Conservation (phyloP, 1,140 invertebrate genomes). For the Globodera rostochiensis region DNA sequence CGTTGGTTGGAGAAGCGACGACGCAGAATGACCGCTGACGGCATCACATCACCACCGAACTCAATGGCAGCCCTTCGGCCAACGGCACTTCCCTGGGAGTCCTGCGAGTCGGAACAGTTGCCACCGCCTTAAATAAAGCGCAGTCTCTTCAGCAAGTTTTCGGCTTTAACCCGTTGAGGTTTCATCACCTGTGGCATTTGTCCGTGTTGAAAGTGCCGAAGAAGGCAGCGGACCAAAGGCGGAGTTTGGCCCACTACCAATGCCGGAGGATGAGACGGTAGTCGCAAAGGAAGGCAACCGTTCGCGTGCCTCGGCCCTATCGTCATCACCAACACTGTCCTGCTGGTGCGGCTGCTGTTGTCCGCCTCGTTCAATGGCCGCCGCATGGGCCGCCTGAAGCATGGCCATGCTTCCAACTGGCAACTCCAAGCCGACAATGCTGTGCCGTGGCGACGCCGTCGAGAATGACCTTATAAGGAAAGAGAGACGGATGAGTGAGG, state of each 20-base stretch:
- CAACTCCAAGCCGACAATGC: constrained; percentile 46
- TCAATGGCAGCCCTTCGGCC: neutral
- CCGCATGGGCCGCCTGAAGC: constrained; percentile 37
- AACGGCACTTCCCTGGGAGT: neutral
- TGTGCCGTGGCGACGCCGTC: constrained; percentile 51
- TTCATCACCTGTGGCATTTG: neutral
- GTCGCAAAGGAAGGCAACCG: constrained; percentile 17
- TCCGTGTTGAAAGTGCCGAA: neutral
- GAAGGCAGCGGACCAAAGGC: constrained; percentile 1
- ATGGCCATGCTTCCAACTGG: constrained; percentile 37
- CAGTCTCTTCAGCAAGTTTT: neutral
- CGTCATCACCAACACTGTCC: neutral
- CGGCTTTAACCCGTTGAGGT: neutral
- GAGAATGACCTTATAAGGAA: constrained; percentile 32
- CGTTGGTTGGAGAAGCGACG: constrained; percentile 62
- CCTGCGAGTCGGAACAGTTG: constrained; percentile 18
- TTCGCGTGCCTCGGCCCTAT: neutral
- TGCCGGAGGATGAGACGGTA: constrained; percentile 22
- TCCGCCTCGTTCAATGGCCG: constrained; percentile 18
- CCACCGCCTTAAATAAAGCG: neutral
- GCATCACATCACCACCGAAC: constrained; percentile 27
- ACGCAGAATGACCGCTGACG: constrained; percentile 59
- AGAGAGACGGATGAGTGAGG: neutral
- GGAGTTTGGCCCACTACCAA: constrained; percentile 32
- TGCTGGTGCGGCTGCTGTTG: neutral